Evolutionary conservation across 2,888 invertebrate species (phyloP).

Genomic region (Baronia brevicornis): DNA sequence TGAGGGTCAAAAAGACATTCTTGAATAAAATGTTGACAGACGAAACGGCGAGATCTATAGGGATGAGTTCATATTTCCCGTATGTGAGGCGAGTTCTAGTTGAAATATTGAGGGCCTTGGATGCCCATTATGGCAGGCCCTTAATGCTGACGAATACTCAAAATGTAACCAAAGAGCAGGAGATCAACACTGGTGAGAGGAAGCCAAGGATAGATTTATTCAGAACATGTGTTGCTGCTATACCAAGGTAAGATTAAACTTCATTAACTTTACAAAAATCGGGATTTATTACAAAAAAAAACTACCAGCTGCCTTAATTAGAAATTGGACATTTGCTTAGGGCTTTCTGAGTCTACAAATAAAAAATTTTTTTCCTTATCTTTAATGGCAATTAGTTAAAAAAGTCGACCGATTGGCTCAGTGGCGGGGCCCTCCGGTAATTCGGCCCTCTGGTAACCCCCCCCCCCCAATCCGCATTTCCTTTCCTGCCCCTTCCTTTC

Average conservation of each 20-base stretch:
- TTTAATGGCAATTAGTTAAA: too few species aligned
- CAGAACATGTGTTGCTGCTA: slow-evolving; percentile 98
- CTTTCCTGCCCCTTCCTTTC: too few species aligned
- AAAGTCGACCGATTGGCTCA: too few species aligned
- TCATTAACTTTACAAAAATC: neutral
- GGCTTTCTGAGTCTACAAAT: too few species aligned
- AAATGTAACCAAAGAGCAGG: slow-evolving; percentile 95
- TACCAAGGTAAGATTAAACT: slow-evolving; percentile 79
- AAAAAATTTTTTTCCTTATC: too few species aligned
- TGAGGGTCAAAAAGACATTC: slow-evolving; percentile 96
- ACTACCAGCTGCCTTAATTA: too few species aligned
- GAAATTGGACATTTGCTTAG: too few species aligned
- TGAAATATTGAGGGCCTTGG: slow-evolving; percentile 94
- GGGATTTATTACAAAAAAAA: too few species aligned
- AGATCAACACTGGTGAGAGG: slow-evolving; percentile 94
- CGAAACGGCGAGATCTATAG: slow-evolving; percentile 96
- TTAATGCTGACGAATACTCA: slow-evolving; percentile 97
- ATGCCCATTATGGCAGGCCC: slow-evolving; percentile 97
- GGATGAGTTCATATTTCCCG: slow-evolving; percentile 97
- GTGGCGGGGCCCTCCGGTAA: too few species aligned
- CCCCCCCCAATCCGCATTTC: too few species aligned
- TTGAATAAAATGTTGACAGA: slow-evolving; percentile 97
- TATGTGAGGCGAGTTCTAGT: slow-evolving; percentile 96
- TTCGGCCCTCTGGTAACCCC: too few species aligned
- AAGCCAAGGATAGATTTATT: slow-evolving; percentile 99